phyloP scores from a whole-genome alignment of 23 tunicate species.

The Ciona savignyi region DNA sequence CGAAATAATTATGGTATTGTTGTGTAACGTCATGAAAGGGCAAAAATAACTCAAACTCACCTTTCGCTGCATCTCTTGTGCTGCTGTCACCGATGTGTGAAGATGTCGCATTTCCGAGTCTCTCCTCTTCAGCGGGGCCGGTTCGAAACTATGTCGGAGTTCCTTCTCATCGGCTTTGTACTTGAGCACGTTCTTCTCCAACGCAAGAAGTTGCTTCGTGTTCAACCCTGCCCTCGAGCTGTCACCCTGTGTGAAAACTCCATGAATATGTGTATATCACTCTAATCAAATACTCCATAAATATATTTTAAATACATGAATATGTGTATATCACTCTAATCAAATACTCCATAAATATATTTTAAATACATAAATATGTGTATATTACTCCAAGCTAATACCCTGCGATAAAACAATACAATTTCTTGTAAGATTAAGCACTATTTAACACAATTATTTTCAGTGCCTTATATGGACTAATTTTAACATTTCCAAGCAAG shows the following conservation, averaged over 20 bases:
- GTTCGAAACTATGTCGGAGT: neutral
- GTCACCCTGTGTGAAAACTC: too few species aligned
- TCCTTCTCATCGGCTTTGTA: conserved; percentile 30
- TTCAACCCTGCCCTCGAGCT: conserved; percentile 13
- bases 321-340: too few species aligned
- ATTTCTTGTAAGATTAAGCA: neutral
- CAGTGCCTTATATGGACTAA: too few species aligned
- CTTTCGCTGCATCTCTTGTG: conserved; percentile 18
- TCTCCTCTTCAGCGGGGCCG: conserved; percentile 3
- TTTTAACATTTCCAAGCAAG: too few species aligned
- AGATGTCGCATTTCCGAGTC: conserved; percentile 40
- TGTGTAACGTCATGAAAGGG: neutral
- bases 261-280: too few species aligned
- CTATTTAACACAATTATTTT: neutral
- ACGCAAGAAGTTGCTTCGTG: conserved; percentile 33
- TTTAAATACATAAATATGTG: too few species aligned
- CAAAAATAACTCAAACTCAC: neutral
- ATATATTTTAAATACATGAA: too few species aligned
- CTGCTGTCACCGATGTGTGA: conserved; percentile 6
- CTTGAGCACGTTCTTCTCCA: conserved; percentile 20
- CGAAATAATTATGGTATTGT: neutral
- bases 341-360: too few species aligned
- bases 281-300: too few species aligned
- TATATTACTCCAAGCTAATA: neutral
- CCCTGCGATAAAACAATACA: too few species aligned